phyloP scores from a whole-genome alignment of 2,797 vertebrate genomes.

The Remorina albescens region DNA sequence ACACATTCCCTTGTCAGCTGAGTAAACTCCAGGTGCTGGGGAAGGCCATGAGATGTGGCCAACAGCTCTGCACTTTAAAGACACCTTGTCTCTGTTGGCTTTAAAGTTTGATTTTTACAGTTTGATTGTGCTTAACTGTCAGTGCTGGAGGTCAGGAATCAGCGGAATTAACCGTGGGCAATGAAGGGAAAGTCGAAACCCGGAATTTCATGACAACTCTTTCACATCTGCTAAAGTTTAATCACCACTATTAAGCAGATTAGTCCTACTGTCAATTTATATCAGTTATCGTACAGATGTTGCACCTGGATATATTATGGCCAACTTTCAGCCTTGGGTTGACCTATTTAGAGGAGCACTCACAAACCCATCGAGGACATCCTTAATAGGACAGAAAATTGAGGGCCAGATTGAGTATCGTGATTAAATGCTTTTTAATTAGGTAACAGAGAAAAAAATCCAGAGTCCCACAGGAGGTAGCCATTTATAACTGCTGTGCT shows the following conservation, averaged over 20 bases:
- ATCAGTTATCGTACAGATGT: conserved; percentile 5
- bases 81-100: neutral
- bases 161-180: neutral
- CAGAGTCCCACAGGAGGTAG: conserved; percentile 71
- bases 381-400: conserved; percentile 85
- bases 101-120: neutral
- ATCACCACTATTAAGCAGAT: neutral
- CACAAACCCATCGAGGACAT: conserved; percentile 79
- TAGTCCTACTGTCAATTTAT: neutral
- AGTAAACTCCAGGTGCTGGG: too few relatives aligned
- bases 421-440: conserved; percentile 88
- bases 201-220: neutral
- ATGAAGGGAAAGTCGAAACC: neutral
- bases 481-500: conserved; percentile 77
- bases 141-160: neutral
- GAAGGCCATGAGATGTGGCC: too few relatives aligned
- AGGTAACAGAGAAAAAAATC: conserved; percentile 73
- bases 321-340: conserved; percentile 73
- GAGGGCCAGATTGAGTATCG: conserved; percentile 84
- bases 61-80: too few relatives aligned
- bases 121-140: neutral
- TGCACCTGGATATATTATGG: conserved; percentile 52
- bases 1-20: too few relatives aligned
- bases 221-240: too few relatives aligned
- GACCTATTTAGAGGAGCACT: conserved; percentile 82